phyloP scores from a whole-genome alignment of 2,888 invertebrate genomes.

The Cyaniris semiargus region DNA sequence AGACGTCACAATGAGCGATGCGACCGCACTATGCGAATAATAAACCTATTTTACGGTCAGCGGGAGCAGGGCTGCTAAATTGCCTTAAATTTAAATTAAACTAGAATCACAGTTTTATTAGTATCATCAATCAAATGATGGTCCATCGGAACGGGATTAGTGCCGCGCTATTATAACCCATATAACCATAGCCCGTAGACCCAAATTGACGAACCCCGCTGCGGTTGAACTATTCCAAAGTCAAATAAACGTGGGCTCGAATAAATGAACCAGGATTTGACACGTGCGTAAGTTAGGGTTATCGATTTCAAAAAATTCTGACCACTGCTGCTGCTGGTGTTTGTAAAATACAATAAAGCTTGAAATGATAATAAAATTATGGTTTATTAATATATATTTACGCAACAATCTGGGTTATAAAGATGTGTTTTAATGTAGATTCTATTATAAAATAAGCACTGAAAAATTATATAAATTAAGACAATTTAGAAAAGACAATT shows the following conservation, averaged over 20 bases:
- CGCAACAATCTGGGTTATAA: not conserved
- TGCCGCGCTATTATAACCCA: slow-evolving; percentile 54
- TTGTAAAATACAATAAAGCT: not conserved
- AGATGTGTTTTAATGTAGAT: not conserved
- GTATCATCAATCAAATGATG: slow-evolving; percentile 78
- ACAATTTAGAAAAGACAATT: not conserved
- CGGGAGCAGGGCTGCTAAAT: slow-evolving; percentile 68
- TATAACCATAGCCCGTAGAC: slow-evolving; percentile 50
- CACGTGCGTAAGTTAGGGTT: slow-evolving; percentile 56
- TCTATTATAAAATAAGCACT: not conserved
- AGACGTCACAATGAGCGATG: slow-evolving; percentile 59
- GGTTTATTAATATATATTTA: not conserved
- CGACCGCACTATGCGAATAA: slow-evolving; percentile 58
- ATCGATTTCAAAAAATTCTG: slow-evolving; percentile 29
- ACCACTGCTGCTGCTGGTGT: not conserved
- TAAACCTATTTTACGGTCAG: slow-evolving; percentile 74
- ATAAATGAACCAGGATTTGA: slow-evolving; percentile 74
- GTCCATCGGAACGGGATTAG: slow-evolving; percentile 57
- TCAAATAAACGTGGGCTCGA: slow-evolving; percentile 75
- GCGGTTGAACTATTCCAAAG: slow-evolving; percentile 61
- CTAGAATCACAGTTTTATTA: slow-evolving; percentile 79
- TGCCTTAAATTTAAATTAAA: slow-evolving; percentile 80
- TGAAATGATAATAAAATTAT: not conserved
- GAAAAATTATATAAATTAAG: not conserved
- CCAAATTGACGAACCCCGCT: slow-evolving; percentile 51